A percentile compares a stretch with the other conserved stretches of the same genome.
phyloP scores from a whole-genome alignment of 2,113 vertebrate genomes.

The Xiphophorus couchianus region DNA sequence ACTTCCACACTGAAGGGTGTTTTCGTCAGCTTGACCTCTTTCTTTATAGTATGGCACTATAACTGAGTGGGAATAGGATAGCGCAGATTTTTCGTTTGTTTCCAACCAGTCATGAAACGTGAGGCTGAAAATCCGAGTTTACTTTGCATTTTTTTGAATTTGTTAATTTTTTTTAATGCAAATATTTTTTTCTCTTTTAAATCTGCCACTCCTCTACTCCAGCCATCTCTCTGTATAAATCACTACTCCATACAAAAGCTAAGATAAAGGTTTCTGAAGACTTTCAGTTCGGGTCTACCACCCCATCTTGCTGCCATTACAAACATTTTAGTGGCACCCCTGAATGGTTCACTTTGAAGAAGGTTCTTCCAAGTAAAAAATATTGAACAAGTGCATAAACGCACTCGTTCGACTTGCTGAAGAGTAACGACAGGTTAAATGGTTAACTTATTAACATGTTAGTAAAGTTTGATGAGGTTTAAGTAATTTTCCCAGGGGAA shows the following conservation, averaged over 20 bases:
- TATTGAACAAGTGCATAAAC: not conserved
- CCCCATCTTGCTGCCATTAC: not conserved
- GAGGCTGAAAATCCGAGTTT: not conserved
- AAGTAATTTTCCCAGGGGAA: not conserved
- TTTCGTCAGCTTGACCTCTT: not conserved
- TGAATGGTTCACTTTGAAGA: not conserved
- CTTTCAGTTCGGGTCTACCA: too few relatives aligned
- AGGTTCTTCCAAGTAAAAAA: not conserved
- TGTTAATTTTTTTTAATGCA: too few relatives aligned
- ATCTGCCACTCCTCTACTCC: too few relatives aligned
- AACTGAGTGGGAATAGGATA: not conserved
- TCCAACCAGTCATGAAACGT: not conserved
- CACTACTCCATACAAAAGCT: too few relatives aligned
- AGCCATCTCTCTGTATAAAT: too few relatives aligned
- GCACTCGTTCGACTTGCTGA: not conserved
- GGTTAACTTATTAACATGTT: slow-evolving; percentile 2
- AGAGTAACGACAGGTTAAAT: not conserved
- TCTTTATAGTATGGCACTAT: not conserved
- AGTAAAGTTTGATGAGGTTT: not conserved
- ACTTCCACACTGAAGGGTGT: not conserved
- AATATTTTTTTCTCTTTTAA: too few relatives aligned
- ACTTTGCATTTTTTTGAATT: too few relatives aligned
- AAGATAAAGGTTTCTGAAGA: too few relatives aligned
- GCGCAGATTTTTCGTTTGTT: not conserved
- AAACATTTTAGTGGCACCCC: not conserved